Percentiles rank a stretch among this genome's conserved stretches.
Evolutionary conservation across 2,797 vertebrate genomes (phyloP).

Genomic region (Pseudochaenichthys georgianus): DNA sequence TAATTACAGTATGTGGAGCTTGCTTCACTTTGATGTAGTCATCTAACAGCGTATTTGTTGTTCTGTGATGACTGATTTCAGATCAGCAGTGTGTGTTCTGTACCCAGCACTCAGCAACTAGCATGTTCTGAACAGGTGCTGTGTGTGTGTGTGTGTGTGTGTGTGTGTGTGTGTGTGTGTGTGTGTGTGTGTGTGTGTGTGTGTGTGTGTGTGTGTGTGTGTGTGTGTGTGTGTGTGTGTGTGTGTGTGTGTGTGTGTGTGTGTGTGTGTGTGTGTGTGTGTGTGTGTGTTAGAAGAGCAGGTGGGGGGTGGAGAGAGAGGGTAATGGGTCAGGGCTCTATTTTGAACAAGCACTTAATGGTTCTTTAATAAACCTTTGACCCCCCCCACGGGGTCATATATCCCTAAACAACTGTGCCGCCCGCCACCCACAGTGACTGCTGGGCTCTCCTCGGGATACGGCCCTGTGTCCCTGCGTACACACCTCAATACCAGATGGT

Average conservation of each 20-base stretch:
- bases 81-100: constrained; percentile 8
- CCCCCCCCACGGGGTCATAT: constrained; percentile 66
- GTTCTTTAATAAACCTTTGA: constrained; percentile 79
- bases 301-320: constrained; percentile 66
- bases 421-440: constrained; percentile 68
- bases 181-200: constrained; percentile 15
- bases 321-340: constrained; percentile 68
- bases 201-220: not conserved
- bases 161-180: constrained; percentile 7
- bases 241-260: not conserved
- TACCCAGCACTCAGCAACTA: not conserved
- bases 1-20: not conserved
- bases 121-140: constrained; percentile 38
- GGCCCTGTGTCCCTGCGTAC: constrained; percentile 8
- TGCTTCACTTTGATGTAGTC: not conserved
- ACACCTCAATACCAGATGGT: not conserved
- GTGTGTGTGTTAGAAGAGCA: constrained; percentile 40
- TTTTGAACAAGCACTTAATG: constrained; percentile 78
- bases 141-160: constrained; percentile 3
- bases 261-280: constrained; percentile 1
- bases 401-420: constrained; percentile 73
- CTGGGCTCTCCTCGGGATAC: not conserved
- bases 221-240: constrained; percentile 14
- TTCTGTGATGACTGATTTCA: not conserved
- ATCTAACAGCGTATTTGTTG: not conserved